Evolutionary conservation across 2,888 invertebrate species (phyloP).

Genomic region (Bellardia bayeri): DNA sequence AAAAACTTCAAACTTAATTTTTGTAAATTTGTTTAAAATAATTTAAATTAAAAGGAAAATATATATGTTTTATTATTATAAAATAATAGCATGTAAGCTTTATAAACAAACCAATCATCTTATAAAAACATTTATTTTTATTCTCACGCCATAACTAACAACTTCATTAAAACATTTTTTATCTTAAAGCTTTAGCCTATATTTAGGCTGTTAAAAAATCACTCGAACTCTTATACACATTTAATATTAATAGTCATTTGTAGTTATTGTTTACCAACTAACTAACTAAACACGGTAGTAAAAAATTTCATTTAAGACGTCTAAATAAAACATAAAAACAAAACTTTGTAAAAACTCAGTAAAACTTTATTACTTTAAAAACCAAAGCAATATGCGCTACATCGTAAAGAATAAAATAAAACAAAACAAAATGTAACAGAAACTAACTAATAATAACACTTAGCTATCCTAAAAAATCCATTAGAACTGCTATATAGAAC

Average conservation of each 20-base stretch:
- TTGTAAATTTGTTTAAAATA: no score
- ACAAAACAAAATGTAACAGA: not conserved
- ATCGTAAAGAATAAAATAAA: slow-evolving; percentile 27
- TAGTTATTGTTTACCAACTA: no score
- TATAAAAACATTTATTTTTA: not conserved
- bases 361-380: slow-evolving; percentile 42
- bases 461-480: slow-evolving; percentile 17
- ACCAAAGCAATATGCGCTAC: slow-evolving; percentile 55
- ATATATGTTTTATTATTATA: no score
- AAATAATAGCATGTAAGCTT: no score
- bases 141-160: not conserved
- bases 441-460: not conserved
- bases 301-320: not conserved
- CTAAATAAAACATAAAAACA: slow-evolving; percentile 16
- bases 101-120: not conserved
- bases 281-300: not conserved
- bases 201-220: slow-evolving; percentile 7
- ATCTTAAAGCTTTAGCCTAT: slow-evolving; percentile 26
- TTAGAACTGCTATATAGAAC: slow-evolving; percentile 42
- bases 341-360: slow-evolving; percentile 6
- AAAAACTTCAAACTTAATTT: not conserved
- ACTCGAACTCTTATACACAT: not conserved
- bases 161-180: not conserved
- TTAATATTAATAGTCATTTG: not conserved
- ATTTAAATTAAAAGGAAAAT: no score